A percentile compares a stretch with the other conserved stretches of the same genome.
Conservation (phyloP, 2,113 vertebrate genomes). For the Larimichthys polyactis region DNA sequence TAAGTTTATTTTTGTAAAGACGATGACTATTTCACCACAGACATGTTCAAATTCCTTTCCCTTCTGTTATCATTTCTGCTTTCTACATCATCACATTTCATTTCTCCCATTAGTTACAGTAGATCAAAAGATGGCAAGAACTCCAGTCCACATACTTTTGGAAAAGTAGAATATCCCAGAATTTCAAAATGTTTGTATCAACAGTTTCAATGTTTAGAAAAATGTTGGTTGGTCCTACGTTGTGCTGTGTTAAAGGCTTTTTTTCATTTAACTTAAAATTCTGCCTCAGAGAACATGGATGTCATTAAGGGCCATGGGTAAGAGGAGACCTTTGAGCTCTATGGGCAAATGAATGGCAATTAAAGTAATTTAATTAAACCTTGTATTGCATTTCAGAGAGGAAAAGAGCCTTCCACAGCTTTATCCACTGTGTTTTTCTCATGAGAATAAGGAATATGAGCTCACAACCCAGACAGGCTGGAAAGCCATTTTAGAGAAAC, state of each 20-base stretch:
- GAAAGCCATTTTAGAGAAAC: conserved; percentile 47
- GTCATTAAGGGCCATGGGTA: conserved; percentile 67
- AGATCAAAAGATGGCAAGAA: not conserved
- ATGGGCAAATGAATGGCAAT: conserved; percentile 56
- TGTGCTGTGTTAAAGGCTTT: conserved; percentile 8
- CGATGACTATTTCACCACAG: not conserved
- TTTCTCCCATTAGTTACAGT: not conserved
- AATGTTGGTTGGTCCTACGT: conserved; percentile 21
- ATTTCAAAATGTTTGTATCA: no score
- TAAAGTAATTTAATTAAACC: conserved; percentile 74
- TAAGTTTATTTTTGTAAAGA: not conserved
- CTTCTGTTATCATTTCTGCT: conserved; percentile 1
- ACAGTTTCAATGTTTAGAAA: not conserved
- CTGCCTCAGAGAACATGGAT: conserved; percentile 66
- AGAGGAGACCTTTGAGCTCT: conserved; percentile 61
- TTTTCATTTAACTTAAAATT: conserved; percentile 33
- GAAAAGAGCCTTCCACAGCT: conserved; percentile 30
- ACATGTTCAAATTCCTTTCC: not conserved
- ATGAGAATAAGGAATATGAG: conserved; percentile 60
- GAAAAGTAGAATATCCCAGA: not conserved
- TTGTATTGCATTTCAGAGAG: conserved; percentile 55
- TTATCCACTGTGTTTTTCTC: conserved; percentile 52
- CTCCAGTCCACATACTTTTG: conserved; percentile 5
- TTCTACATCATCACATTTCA: not conserved
- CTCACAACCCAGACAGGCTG: conserved; percentile 11